Base-by-base conservation (phyloP, 2,888 invertebrate species). In the Formica aserva region DNA sequence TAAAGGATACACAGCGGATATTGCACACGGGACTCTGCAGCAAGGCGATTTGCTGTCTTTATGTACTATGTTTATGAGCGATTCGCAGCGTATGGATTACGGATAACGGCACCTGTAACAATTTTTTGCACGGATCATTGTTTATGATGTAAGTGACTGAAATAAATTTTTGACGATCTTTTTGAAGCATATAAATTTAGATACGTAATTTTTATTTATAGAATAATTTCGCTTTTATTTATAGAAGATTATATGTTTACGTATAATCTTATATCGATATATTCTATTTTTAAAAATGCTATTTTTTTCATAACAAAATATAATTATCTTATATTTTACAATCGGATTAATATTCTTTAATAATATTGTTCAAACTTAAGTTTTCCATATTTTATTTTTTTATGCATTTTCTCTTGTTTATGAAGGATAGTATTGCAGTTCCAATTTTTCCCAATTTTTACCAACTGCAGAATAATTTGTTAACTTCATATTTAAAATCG, bases 51-150 rank as follows among this genome's bases (percentile, higher is more conserved):
- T 57, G 22, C 65, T 74, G 15, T 65, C 65, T 71, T 57, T 76
- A 72, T 60, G 76, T 76, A 55, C 67, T 75, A 41, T 76, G 77
- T 87, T 87, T 78, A 62, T 18, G 38, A 60, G 80, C 85, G 83
- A 84, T 86, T 86, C 86, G 71, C 78, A 62, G 48, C 74, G 69
- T 87, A 66, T 63, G 38, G 5, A 85, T 60, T 35, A 35, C 48
- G 57, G 38, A 60, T 74, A 85, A 83, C 80, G 48, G 29, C 18
- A 76, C 9, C 26, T 65, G n/a, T 32, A 18, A 2, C 32, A 41
- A 9, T 66, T 66, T 22, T 35, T 65, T 2, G 18, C 18, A 35
- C 13, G 18, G 1, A 3, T 6, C 32, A n/a, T 52, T 67, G 15
- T 75, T 52, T 52, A 52, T 29, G 26, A 38, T 26, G 6, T 52